Percentiles rank a stretch among this genome's conserved stretches.
These are phyloP conservation scores for Urocolius indicus DNA, from an alignment of 2,113 vertebrate species.

Conservation along the genomic window DNA sequence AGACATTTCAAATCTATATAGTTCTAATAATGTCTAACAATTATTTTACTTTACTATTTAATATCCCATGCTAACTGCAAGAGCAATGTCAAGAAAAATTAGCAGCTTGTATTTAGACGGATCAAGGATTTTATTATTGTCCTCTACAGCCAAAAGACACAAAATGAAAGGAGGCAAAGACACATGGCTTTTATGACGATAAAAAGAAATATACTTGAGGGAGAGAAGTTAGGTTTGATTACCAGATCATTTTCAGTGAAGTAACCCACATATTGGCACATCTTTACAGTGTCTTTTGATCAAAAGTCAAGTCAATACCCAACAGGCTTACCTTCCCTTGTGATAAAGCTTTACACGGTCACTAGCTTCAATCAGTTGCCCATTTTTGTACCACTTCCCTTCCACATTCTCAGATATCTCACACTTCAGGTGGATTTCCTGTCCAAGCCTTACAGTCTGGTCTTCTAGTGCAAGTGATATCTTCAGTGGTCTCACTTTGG, in stretches of 20 bases:
- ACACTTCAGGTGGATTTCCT: constrained; percentile 90
- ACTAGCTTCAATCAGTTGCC: constrained; percentile 87
- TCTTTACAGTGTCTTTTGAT: background rate
- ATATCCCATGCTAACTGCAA: background rate
- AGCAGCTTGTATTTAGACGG: background rate
- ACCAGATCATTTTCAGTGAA: background rate
- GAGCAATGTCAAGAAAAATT: background rate
- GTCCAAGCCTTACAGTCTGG: constrained; percentile 85
- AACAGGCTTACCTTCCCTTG: constrained; percentile 83
- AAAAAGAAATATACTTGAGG: background rate
- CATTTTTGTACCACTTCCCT: constrained; percentile 97
- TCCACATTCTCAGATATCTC: constrained; percentile 91
- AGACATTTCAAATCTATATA: background rate
- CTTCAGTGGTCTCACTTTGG: constrained; percentile 92
- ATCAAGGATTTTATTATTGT: background rate
- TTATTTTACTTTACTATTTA: background rate
- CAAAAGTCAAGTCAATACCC: background rate
- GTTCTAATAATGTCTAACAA: background rate
- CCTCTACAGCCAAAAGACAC: background rate
- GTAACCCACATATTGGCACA: background rate
- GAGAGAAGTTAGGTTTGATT: background rate
- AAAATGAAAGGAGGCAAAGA: background rate
- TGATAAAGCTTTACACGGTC: constrained; percentile 90
- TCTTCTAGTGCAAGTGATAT: constrained; percentile 88
- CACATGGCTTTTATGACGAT: background rate